Base-by-base conservation (phyloP, 2,113 vertebrate genomes). In the Speoplatyrhinus poulsoni region DNA sequence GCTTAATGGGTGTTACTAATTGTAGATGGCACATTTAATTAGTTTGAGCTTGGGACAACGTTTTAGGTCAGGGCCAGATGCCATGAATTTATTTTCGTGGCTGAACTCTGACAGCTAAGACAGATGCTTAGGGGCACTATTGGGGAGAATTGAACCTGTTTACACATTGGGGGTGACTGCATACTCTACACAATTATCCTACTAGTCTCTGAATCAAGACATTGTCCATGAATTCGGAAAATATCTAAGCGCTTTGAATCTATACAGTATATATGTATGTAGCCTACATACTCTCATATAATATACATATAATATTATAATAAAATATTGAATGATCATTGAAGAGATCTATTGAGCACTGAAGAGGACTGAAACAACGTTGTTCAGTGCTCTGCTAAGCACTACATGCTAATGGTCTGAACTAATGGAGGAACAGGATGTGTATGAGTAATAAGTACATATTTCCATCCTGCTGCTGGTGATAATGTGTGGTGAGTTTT, bases 131-230 rank as follows among this genome's bases (percentile, higher is more conserved):
- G 32, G 49, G 70, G 71, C 50, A 46, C 6, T 72, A 36, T 70
- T 82, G 64, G 60, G 72, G 72, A 81, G 76, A 64, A 61, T 47
- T 49, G 3, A 62, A 67, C 36, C 36, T 41, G 36, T 41, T 41
- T 41, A 41, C 36, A 70, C 65, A 75, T 49, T 75, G 73, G 78
- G 64, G 65, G 46, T 3, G 26, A 15, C 49, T 26, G 26, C 26
- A 26, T 26, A 3, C 26, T 26, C 26, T 26, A 26, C 26, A 26
- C 26, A 26, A 2, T 26, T 1, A 26, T 26, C 26, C 26, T 26
- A 2, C 26, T 26, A 26, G 26, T 26, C 26, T 26, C 26, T 26
- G 26, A 26, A 26, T 26, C 26, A 26, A 26, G 26, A 26, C 26
- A 26, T 26, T 26, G 26, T 26, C 26, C 26, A 26, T 26, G 26